Percentiles rank a stretch among this genome's conserved stretches.
phyloP scores from a whole-genome alignment of 2,888 invertebrate genomes.

The Caenorhabditis sp. region DNA sequence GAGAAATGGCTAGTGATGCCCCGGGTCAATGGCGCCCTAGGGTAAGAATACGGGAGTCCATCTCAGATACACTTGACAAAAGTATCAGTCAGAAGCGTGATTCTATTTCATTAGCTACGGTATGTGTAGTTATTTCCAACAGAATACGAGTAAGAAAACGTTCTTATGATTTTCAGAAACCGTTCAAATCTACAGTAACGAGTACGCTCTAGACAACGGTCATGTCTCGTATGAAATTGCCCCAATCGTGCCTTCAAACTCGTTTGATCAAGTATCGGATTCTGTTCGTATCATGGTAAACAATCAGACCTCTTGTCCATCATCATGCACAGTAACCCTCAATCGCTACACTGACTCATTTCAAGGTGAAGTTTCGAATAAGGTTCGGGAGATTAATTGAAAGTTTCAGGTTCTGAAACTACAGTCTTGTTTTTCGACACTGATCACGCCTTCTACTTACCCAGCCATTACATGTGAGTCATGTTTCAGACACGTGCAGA shows the following conservation, averaged over 20 bases:
- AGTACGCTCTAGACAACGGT: slow-evolving; percentile 39
- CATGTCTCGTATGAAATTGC: slow-evolving; percentile 57
- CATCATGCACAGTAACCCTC: slow-evolving; percentile 42
- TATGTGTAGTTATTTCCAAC: too few species aligned
- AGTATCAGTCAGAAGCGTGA: too few species aligned
- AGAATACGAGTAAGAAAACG: too few species aligned
- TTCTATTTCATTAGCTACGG: too few species aligned
- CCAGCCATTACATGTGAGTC: slow-evolving; percentile 58
- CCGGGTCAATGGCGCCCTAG: too few species aligned
- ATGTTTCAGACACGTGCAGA: background rate
- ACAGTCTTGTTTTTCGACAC: slow-evolving; percentile 59
- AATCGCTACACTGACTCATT: slow-evolving; percentile 47
- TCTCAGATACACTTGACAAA: too few species aligned
- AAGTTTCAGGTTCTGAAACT: slow-evolving; percentile 34
- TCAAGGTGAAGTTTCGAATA: slow-evolving; percentile 20
- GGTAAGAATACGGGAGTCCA: too few species aligned
- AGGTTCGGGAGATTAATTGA: background rate
- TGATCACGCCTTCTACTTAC: slow-evolving; percentile 48
- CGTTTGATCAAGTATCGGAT: slow-evolving; percentile 56
- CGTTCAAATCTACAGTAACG: slow-evolving; percentile 59
- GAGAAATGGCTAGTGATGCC: too few species aligned
- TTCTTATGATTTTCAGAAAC: slow-evolving; percentile 53
- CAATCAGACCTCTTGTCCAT: slow-evolving; percentile 46
- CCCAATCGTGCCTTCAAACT: slow-evolving; percentile 32
- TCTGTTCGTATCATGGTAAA: slow-evolving; percentile 33